Evolutionary conservation across 2,888 invertebrate genomes (phyloP).

Genomic region (Xylota sylvarum): DNA sequence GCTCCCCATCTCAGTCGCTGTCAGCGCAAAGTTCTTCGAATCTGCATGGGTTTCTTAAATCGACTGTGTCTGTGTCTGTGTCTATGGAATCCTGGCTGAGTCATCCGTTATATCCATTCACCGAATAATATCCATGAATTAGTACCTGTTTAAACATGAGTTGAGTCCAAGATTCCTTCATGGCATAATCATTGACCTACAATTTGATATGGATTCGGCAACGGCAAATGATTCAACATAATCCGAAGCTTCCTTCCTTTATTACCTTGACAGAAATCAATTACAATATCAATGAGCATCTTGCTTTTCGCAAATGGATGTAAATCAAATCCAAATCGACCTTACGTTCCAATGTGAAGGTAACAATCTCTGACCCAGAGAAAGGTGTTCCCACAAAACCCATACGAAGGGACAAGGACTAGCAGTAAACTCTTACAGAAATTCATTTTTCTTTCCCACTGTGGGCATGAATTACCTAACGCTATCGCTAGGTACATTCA

Average conservation of each 20-base stretch:
- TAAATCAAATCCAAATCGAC: not conserved
- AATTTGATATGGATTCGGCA: not conserved
- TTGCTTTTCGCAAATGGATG: not conserved
- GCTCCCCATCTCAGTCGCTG: not conserved
- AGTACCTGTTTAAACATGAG: not conserved
- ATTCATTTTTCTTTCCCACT: not conserved
- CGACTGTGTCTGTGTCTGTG: not conserved
- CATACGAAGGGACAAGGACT: not conserved
- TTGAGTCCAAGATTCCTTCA: not conserved
- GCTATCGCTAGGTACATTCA: not conserved
- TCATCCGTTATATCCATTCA: conserved; percentile 6
- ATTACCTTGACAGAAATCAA: not conserved
- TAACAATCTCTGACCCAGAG: not conserved
- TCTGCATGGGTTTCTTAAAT: not conserved
- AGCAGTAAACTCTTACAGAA: not conserved
- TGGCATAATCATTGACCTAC: conserved; percentile 43
- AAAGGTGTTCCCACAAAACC: not conserved
- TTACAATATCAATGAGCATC: not conserved
- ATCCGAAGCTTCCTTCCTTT: not conserved
- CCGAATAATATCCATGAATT: conserved; percentile 2
- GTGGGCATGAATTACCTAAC: not conserved
- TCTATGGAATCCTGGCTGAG: conserved; percentile 20
- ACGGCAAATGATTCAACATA: not conserved
- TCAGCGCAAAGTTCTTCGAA: not conserved
- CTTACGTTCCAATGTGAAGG: not conserved